Evolutionary conservation across 1,140 invertebrate genomes (phyloP).

Genomic region (Thaumetopoea pityocampa): DNA sequence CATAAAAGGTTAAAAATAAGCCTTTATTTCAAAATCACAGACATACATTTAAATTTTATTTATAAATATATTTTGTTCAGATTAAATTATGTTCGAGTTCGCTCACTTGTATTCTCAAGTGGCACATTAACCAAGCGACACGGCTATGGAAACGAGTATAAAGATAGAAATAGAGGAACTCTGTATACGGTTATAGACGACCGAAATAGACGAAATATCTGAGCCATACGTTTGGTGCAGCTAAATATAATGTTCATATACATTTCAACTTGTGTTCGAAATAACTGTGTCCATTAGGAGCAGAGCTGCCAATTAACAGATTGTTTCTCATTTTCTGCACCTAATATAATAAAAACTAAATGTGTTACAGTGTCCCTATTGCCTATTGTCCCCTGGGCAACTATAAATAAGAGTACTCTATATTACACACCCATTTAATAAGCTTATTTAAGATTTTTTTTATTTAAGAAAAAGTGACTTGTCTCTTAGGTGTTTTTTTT

Average conservation of each 20-base stretch:
- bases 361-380: too few relatives aligned
- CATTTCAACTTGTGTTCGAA: slow-evolving; percentile 8
- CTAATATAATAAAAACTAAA: too few relatives aligned
- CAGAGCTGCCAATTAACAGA: slow-evolving; percentile 4
- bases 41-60: too few relatives aligned
- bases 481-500: too few relatives aligned
- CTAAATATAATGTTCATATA: slow-evolving; percentile 12
- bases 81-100: slow-evolving; percentile 10
- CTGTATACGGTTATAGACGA: slow-evolving; percentile 48
- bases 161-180: slow-evolving; percentile 55
- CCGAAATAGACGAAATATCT: slow-evolving; percentile 43
- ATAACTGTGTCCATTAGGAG: not conserved
- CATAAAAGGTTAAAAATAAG: too few relatives aligned
- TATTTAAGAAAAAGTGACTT: too few relatives aligned
- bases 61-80: not conserved
- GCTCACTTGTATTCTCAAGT: slow-evolving; percentile 39
- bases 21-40: too few relatives aligned
- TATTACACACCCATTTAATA: too few relatives aligned
- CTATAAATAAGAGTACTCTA: too few relatives aligned
- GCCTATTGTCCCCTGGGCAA: too few relatives aligned
- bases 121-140: slow-evolving; percentile 35
- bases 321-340: too few relatives aligned
- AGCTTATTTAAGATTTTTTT: too few relatives aligned
- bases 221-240: slow-evolving; percentile 23
- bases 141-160: slow-evolving; percentile 31